A percentile compares a stretch with the other conserved stretches of the same genome.
These are phyloP conservation scores for Anoncus sp. DNA, from an alignment of 2,888 invertebrate genomes.

Conservation along the genomic window DNA sequence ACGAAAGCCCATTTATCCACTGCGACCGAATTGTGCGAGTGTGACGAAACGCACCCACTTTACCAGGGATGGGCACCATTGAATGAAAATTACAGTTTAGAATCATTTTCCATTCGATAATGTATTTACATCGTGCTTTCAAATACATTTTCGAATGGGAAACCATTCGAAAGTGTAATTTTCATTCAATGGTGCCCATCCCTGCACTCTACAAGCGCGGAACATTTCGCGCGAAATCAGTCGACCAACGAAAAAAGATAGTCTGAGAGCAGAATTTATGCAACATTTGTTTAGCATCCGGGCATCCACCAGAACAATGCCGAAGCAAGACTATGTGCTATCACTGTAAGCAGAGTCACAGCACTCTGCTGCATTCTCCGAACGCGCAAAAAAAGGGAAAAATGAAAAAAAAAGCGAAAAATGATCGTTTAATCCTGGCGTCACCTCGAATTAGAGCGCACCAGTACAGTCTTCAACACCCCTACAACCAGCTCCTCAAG, in stretches of 20 bases:
- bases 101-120: too few species aligned
- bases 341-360: conserved; percentile 28
- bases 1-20: neutral
- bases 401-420: too few species aligned
- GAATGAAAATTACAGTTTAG: too few species aligned
- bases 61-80: too few species aligned
- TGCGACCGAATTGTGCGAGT: neutral
- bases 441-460: neutral
- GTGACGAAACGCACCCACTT: too few species aligned
- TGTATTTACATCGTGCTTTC: too few species aligned
- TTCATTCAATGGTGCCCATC: too few species aligned
- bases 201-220: neutral
- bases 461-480: neutral
- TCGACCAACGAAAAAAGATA: too few species aligned
- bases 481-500: too few species aligned
- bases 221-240: neutral
- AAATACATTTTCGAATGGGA: too few species aligned
- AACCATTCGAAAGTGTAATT: too few species aligned
- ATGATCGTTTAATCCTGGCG: neutral
- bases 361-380: conserved; percentile 23
- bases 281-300: conserved; percentile 16
- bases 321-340: conserved; percentile 30
- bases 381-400: conserved; percentile 7
- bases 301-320: conserved; percentile 35
- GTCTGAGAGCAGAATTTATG: conserved; percentile 16